A percentile compares a stretch with the other conserved stretches of the same genome.
Evolutionary conservation across 2,888 invertebrate genomes (phyloP).

Genomic region (Anaspis maculata): DNA sequence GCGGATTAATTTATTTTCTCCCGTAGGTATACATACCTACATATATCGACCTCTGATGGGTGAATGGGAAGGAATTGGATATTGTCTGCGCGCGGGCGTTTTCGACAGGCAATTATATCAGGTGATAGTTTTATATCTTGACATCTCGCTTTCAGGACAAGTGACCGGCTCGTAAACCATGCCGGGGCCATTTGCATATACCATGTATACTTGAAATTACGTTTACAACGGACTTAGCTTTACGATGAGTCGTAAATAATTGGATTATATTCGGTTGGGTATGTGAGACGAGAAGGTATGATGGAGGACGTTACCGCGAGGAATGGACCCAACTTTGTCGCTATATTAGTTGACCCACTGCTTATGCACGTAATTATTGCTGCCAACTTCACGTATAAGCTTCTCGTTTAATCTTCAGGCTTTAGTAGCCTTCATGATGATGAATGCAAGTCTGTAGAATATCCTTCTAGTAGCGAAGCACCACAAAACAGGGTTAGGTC

Average conservation of each 20-base stretch:
- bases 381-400: too few species aligned
- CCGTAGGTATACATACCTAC: too few species aligned
- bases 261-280: constrained; percentile 17
- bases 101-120: constrained; percentile 36
- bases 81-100: constrained; percentile 21
- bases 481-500: too few species aligned
- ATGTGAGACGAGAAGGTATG: too few species aligned
- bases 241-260: constrained; percentile 16
- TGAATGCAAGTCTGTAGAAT: too few species aligned
- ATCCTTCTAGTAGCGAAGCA: too few species aligned
- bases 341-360: too few species aligned
- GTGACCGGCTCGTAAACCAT: constrained; percentile 25
- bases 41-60: constrained; percentile 16
- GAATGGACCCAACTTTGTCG: too few species aligned
- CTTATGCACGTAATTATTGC: too few species aligned
- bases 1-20: constrained; percentile 31
- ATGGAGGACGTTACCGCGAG: too few species aligned
- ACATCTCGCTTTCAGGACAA: constrained; percentile 26
- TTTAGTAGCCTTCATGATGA: too few species aligned
- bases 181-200: constrained; percentile 26
- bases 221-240: constrained; percentile 8
- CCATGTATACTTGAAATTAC: constrained; percentile 12
- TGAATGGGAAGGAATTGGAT: constrained; percentile 13
- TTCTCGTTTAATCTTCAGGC: too few species aligned
- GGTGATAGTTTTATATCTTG: constrained; percentile 39